phyloP scores from a whole-genome alignment of 2,888 invertebrate species.

The Heteropelma amictum region DNA sequence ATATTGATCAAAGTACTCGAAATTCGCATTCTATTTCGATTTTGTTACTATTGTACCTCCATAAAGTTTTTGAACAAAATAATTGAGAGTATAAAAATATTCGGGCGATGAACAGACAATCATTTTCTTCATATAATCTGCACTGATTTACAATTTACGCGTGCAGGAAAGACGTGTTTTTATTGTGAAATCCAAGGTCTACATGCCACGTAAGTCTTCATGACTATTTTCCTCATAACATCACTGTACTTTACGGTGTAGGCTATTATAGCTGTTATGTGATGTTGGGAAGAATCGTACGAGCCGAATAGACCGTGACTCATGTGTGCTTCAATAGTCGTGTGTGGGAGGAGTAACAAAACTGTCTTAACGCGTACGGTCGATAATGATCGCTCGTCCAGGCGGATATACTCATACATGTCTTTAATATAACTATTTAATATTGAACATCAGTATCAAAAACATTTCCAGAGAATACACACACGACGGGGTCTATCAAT shows the following conservation, averaged over 20 bases:
- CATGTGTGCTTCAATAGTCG: slow-evolving; percentile 35
- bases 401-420: background rate
- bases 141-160: no score
- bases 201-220: background rate
- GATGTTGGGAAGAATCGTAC: slow-evolving; percentile 21
- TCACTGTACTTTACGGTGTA: slow-evolving; percentile 9
- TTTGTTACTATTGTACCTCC: no score
- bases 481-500: background rate
- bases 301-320: slow-evolving; percentile 44
- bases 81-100: no score
- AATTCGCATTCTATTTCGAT: no score
- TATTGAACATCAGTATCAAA: background rate
- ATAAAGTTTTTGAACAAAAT: no score
- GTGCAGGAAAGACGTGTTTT: no score
- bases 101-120: no score
- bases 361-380: slow-evolving; percentile 43
- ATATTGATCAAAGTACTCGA: no score
- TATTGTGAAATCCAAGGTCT: no score
- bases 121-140: no score
- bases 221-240: slow-evolving; percentile 1
- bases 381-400: slow-evolving; percentile 36
- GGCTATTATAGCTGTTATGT: background rate
- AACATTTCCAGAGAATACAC: background rate
- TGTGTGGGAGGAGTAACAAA: slow-evolving; percentile 50
- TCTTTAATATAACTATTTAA: background rate